Evolutionary conservation across 2,888 invertebrate species (phyloP).

Genomic region (Chydorus sphaericus): DNA sequence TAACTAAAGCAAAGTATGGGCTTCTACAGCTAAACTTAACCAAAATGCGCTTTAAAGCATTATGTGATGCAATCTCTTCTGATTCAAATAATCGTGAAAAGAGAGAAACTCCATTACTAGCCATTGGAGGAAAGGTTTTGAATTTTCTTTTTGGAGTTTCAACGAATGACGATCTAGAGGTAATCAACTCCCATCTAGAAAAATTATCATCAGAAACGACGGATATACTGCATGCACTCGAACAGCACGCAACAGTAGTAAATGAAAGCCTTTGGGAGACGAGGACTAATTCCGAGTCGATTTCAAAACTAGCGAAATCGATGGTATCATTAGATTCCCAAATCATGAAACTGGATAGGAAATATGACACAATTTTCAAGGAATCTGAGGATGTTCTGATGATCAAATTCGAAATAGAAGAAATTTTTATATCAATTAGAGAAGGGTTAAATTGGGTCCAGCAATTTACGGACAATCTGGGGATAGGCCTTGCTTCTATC

Average conservation of each 20-base stretch:
- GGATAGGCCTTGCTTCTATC: background rate
- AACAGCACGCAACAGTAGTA: background rate
- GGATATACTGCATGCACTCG: too few species aligned
- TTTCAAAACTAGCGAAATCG: background rate
- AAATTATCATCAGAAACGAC: too few species aligned
- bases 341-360: background rate
- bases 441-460: background rate
- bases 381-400: background rate
- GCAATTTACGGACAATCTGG: background rate
- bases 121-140: too few species aligned
- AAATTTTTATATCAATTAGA: background rate
- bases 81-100: too few species aligned
- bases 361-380: background rate
- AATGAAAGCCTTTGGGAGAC: background rate
- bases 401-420: background rate
- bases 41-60: too few species aligned
- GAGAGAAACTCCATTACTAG: too few species aligned
- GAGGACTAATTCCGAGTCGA: background rate
- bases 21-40: too few species aligned
- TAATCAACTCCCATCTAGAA: too few species aligned
- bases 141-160: too few species aligned
- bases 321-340: background rate
- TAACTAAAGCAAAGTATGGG: too few species aligned
- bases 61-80: too few species aligned
- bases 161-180: too few species aligned